Conservation (phyloP, 2,888 invertebrate genomes). For the Melanotus villosus region DNA sequence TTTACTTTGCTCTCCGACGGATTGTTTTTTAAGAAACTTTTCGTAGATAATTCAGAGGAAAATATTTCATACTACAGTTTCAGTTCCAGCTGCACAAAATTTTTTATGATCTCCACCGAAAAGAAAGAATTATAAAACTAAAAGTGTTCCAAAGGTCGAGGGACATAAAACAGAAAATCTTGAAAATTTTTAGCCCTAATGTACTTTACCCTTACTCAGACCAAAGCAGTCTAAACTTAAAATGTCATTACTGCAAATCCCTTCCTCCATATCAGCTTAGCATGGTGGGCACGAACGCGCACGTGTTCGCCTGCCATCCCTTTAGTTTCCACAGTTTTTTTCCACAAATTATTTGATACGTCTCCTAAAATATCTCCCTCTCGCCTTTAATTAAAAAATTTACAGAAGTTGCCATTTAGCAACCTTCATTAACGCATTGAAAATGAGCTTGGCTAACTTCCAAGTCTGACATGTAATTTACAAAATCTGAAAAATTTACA, state of each 20-base stretch:
- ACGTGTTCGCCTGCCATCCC: slow-evolving; percentile 52
- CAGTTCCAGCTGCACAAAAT: background rate
- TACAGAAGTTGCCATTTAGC: background rate
- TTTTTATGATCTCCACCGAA: background rate
- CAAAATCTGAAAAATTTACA: too few species aligned
- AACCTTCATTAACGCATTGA: too few species aligned
- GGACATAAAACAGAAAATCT: slow-evolving; percentile 33
- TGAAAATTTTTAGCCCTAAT: slow-evolving; percentile 50
- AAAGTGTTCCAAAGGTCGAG: slow-evolving; percentile 6
- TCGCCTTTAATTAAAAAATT: slow-evolving; percentile 40
- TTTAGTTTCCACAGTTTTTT: slow-evolving; percentile 44
- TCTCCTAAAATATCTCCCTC: slow-evolving; percentile 38
- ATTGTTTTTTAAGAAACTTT: background rate
- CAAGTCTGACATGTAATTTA: too few species aligned
- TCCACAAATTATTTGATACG: slow-evolving; percentile 44
- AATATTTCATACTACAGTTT: slow-evolving; percentile 1
- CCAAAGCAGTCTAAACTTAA: slow-evolving; percentile 60
- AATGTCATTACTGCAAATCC: slow-evolving; percentile 61
- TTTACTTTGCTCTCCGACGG: background rate
- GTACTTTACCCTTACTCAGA: slow-evolving; percentile 53
- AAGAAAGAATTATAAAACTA: slow-evolving; percentile 10
- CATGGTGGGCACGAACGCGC: slow-evolving; percentile 59
- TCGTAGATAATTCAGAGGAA: background rate
- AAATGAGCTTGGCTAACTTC: too few species aligned
- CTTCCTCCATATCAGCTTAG: slow-evolving; percentile 58